A percentile compares a stretch with the other conserved stretches of the same genome.
Conservation (phyloP, 2,113 vertebrate species). For the Scalopus aquaticus region DNA sequence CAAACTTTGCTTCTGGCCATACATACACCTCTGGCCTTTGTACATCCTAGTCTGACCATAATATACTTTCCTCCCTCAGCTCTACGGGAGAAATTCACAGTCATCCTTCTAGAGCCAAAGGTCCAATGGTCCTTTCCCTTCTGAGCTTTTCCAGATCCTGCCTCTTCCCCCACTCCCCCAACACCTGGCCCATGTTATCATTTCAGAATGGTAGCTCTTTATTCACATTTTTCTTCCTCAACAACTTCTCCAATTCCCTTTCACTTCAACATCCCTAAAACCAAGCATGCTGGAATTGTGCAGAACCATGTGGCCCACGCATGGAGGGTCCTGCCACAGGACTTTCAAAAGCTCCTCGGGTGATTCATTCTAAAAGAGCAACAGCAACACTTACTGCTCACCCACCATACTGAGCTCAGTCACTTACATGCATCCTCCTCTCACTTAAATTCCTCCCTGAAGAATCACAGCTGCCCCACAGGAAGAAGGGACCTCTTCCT, state of each 20-base stretch:
- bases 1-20: not conserved
- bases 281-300: not conserved
- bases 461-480: not conserved
- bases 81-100: not conserved
- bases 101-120: not conserved
- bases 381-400: not conserved
- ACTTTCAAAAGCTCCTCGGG: not conserved
- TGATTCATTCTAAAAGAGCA: not conserved
- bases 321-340: not conserved
- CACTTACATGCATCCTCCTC: not conserved
- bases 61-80: not conserved
- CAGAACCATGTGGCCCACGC: not conserved
- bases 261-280: not conserved
- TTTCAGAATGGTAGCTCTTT: not conserved
- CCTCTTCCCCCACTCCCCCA: not conserved
- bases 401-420: not conserved
- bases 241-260: conserved; percentile 32
- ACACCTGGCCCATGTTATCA: not conserved
- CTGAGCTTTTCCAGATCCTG: not conserved
- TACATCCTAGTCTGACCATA: not conserved
- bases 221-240: not conserved
- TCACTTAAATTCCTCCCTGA: not conserved
- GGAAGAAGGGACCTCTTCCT: not conserved
- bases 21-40: not conserved
- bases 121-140: not conserved